phyloP scores from a whole-genome alignment of 2,113 vertebrate species.

The Electrona antarctica region DNA sequence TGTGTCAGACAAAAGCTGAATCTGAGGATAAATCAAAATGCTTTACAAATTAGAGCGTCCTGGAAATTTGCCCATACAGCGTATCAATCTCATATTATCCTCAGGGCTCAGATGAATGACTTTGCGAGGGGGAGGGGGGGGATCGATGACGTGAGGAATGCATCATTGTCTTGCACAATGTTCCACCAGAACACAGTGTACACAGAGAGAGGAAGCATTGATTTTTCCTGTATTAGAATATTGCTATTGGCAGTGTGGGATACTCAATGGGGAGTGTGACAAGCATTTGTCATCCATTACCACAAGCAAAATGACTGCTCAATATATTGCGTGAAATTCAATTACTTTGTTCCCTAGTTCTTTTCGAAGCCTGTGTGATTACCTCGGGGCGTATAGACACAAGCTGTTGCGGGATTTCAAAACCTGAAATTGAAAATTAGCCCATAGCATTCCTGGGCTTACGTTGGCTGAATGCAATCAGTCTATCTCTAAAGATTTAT shows the following conservation, averaged over 20 bases:
- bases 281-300: constrained; percentile 42
- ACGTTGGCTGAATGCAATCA: background rate
- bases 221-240: constrained; percentile 49
- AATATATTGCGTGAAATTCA: constrained; percentile 25
- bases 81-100: constrained; percentile 35
- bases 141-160: constrained; percentile 34
- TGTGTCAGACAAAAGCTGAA: constrained; percentile 13
- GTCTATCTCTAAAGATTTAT: background rate
- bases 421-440: background rate
- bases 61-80: constrained; percentile 28
- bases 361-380: constrained; percentile 33
- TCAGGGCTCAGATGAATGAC: constrained; percentile 40
- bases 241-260: constrained; percentile 46
- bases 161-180: too few relatives aligned
- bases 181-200: too few relatives aligned
- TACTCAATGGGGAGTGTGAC: constrained; percentile 37
- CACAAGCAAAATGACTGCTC: constrained; percentile 34
- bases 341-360: constrained; percentile 40
- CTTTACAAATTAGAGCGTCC: constrained; percentile 30
- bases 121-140: constrained; percentile 17
- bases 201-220: constrained; percentile 19
- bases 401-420: constrained; percentile 10
- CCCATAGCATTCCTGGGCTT: background rate
- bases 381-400: constrained; percentile 10
- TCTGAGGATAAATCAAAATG: constrained; percentile 17